phyloP scores from a whole-genome alignment of 37 sponge, comb jelly and placozoan genomes.

The Cliona cf. orientalis region DNA sequence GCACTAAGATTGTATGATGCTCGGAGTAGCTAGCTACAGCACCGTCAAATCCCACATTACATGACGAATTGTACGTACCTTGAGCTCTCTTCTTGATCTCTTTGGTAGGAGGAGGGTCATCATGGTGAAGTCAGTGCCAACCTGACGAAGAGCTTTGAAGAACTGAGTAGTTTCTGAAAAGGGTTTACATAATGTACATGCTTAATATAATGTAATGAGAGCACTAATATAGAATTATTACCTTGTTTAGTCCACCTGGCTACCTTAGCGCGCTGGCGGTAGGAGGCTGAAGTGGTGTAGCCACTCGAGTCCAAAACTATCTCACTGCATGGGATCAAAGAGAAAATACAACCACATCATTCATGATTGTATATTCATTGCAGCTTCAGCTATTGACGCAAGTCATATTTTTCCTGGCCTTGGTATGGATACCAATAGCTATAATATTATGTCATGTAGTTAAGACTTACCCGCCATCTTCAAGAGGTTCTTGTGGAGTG shows the following conservation, averaged over 20 bases:
- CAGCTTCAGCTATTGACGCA: not conserved
- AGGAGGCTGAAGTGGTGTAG: conserved; percentile 61
- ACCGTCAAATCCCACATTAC: not conserved
- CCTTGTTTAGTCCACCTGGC: conserved; percentile 63
- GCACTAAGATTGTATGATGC: too few species aligned
- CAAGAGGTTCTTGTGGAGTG: not conserved
- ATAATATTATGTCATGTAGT: too few species aligned
- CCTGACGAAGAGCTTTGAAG: conserved; percentile 78
- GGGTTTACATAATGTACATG: not conserved
- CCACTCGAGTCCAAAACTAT: conserved; percentile 18
- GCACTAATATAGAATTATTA: too few species aligned
- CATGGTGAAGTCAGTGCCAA: conserved; percentile 88
- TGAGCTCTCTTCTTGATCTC: conserved; percentile 72
- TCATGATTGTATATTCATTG: not conserved
- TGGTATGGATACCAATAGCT: too few species aligned
- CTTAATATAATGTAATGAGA: not conserved
- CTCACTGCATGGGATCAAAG: conserved; percentile 24
- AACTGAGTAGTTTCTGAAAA: conserved; percentile 66
- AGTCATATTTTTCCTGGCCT: too few species aligned
- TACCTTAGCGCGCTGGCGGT: conserved; percentile 37
- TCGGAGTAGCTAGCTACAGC: too few species aligned
- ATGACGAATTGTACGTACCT: conserved; percentile 41
- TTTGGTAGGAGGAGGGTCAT: conserved; percentile 73
- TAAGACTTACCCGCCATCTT: too few species aligned
- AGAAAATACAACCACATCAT: not conserved